A percentile compares a stretch with the other conserved stretches of the same genome.
phyloP scores from a whole-genome alignment of 2,113 vertebrate genomes.

The Aramus guarauna region DNA sequence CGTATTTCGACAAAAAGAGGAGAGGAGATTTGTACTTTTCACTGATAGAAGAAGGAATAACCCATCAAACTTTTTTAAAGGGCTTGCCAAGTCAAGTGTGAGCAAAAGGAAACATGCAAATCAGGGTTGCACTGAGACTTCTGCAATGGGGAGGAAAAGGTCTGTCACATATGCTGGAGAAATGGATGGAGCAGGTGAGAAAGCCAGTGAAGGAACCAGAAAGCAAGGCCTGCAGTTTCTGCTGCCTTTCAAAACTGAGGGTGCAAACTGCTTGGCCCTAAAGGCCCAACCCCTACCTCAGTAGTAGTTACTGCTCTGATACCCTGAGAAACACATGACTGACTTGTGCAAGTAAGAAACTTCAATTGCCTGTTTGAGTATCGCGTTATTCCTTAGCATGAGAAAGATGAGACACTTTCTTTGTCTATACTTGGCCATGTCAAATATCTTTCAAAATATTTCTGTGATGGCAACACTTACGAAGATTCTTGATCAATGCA shows the following conservation, averaged over 20 bases:
- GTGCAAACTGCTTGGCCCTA: background rate
- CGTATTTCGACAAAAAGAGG: background rate
- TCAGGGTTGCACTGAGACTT: background rate
- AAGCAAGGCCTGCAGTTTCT: background rate
- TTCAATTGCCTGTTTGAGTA: background rate
- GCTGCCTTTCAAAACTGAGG: background rate
- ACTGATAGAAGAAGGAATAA: background rate
- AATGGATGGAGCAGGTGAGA: background rate
- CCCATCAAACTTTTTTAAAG: background rate
- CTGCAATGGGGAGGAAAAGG: background rate
- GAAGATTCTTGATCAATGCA: background rate
- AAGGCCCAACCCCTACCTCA: background rate
- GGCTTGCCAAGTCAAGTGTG: background rate
- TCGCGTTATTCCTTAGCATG: background rate
- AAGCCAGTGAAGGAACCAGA: background rate
- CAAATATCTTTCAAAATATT: background rate
- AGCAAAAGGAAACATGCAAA: background rate
- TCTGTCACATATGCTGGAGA: background rate
- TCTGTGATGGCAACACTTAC: background rate
- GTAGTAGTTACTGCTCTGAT: background rate
- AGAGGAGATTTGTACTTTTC: background rate
- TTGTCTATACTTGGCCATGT: background rate
- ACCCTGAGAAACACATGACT: background rate
- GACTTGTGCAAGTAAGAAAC: background rate
- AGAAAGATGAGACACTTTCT: background rate